phyloP scores from a whole-genome alignment of 2,113 vertebrate genomes.

The Phalacrocorax aristotelis region DNA sequence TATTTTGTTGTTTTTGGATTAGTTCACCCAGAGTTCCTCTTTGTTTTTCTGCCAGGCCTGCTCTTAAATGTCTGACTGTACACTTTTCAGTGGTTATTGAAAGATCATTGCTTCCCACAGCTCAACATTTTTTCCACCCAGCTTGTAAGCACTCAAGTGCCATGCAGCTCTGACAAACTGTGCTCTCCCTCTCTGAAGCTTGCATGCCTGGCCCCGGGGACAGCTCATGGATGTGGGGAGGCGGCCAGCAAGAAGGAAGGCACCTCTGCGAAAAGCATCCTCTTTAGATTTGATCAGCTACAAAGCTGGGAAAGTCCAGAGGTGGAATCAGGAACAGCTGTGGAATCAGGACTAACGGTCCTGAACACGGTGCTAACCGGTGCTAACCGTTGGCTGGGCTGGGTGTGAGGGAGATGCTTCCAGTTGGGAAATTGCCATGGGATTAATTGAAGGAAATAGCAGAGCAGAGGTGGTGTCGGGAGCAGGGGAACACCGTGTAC shows the following conservation, averaged over 20 bases:
- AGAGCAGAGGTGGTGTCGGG: neutral
- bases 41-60: slow-evolving; percentile 46
- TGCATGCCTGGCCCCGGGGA: fast-evolving
- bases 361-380: neutral
- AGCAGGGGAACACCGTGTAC: fast-evolving
- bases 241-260: neutral
- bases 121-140: slow-evolving; percentile 57
- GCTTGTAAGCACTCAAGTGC: neutral
- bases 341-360: neutral
- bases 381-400: neutral
- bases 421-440: neutral
- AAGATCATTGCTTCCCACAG: slow-evolving; percentile 53
- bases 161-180: neutral
- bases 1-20: slow-evolving; percentile 36
- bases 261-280: neutral
- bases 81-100: slow-evolving; percentile 34
- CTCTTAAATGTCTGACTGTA: slow-evolving; percentile 58
- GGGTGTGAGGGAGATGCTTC: neutral
- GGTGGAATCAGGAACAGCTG: neutral
- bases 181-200: neutral
- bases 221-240: fast-evolving
- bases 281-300: neutral
- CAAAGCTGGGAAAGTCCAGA: neutral
- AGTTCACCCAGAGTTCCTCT: slow-evolving; percentile 27
- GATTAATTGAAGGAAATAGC: neutral